Evolutionary conservation across 2,113 vertebrate genomes (phyloP), one percentile per base, ranked within the genome.

Genomic region (Tragelaphus buxtoni): DNA sequence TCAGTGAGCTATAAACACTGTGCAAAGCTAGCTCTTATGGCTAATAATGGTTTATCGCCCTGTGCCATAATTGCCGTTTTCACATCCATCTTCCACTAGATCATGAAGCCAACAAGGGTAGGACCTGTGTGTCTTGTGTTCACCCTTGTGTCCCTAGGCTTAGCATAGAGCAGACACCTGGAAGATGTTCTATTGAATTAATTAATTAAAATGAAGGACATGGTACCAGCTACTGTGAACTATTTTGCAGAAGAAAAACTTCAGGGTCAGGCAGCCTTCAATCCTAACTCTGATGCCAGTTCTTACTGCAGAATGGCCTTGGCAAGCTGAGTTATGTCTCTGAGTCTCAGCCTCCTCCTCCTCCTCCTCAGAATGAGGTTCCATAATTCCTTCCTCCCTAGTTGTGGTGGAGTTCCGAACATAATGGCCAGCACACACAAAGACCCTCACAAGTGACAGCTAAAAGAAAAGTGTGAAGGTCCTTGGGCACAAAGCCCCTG

Each of bases 31-130:
- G 88, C 61, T 30, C n/a, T 88, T 89, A 88, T 11, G 26, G 53
- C 88, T 92, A 84, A 72, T 88, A 53, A 77, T 32, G 65, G 79
- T 93, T 91, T 76, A 45, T 86, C 95, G 22, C 56, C 69, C 51
- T 92, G 86, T 2, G 0, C 79, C 82, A 91, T 77, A 91, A 89
- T 88, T 91, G 86, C 82, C 4, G 0, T 77, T 97, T 53, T 56
- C 55, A 84, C 3, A 1, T 72, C 60, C 55, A 35, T 87, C 79
- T 92, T 90, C 84, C 22, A 4, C 49, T 10, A 30, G 35, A 56
- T 69, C 26, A 4, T 1, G 35, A 72, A 82, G 83, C 58, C 90
- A 32, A 5, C 1, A 0, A 65, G 63, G n/a, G 45, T 24, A 60
- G 65, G 47, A 72, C 28, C 24, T 47, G 18, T 22, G 53, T 3